These are phyloP conservation scores for Stichodactyla mertensii DNA, from an alignment of 64 coral and sea anemone genomes.

Conservation along the genomic window DNA sequence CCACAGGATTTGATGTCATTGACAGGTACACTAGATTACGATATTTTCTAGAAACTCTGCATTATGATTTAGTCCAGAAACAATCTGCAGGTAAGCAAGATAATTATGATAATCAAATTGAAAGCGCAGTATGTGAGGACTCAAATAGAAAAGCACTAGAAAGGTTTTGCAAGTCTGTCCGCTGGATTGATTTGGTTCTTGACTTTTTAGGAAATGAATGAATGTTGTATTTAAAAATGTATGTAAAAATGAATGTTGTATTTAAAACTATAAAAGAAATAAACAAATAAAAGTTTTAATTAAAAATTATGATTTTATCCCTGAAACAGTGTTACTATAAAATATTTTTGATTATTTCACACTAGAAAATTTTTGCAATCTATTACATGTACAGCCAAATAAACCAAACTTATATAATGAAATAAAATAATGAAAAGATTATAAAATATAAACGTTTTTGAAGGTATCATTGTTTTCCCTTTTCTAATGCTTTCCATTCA, in stretches of 20 bases:
- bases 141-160: not conserved
- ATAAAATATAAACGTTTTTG: too few relatives aligned
- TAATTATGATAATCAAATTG: not conserved
- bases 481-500: too few relatives aligned
- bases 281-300: too few relatives aligned
- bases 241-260: not conserved
- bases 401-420: too few relatives aligned
- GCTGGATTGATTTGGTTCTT: constrained; percentile 25
- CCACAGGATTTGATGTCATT: constrained; percentile 54
- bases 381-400: too few relatives aligned
- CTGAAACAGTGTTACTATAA: too few relatives aligned
- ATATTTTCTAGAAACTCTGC: constrained; percentile 10
- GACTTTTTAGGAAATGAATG: not conserved
- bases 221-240: not conserved
- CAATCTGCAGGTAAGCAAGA: not conserved
- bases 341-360: too few relatives aligned
- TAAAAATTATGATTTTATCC: too few relatives aligned
- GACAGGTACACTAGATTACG: constrained; percentile 32
- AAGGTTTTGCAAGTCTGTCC: not conserved
- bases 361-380: too few relatives aligned
- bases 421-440: too few relatives aligned
- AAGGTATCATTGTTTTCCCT: too few relatives aligned
- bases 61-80: not conserved
- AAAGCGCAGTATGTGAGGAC: not conserved
- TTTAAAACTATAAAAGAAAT: not conserved